Conservation (phyloP, 92 coral and sea anemone species). For the Porites cylindrica region DNA sequence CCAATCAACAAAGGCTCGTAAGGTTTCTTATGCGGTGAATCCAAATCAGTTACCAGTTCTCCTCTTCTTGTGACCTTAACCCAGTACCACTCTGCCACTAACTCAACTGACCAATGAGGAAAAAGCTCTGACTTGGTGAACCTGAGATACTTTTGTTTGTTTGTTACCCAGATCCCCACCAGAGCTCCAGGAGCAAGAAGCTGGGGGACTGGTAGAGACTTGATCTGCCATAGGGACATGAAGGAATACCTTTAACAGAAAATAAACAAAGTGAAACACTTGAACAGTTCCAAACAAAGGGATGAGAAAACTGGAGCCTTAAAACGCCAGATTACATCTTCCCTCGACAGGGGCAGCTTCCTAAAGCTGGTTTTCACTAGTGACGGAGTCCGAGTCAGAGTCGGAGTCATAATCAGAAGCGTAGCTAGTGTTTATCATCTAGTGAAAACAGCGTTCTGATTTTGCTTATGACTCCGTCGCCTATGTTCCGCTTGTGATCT, state of each 20-base stretch:
- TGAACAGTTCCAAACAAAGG: not conserved
- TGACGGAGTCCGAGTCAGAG: no score
- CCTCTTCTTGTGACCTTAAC: constrained; percentile 94
- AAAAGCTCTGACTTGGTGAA: constrained; percentile 90
- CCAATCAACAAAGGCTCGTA: constrained; percentile 92
- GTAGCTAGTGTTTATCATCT: no score
- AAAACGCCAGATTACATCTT: no score
- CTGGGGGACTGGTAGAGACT: constrained; percentile 83
- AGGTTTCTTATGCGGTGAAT: constrained; percentile 95
- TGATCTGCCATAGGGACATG: constrained; percentile 96
- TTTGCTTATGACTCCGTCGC: no score
- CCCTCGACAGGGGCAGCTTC: no score
- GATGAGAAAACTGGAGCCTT: no score
- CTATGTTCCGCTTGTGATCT: no score
- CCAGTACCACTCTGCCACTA: constrained; percentile 98
- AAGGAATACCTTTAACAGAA: constrained; percentile 79
- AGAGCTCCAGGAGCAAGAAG: constrained; percentile 79
- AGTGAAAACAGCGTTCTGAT: no score
- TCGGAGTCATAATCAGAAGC: no score
- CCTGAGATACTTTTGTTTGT: constrained; percentile 89
- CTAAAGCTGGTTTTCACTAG: no score
- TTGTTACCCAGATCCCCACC: constrained; percentile 95
- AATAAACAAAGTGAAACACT: not conserved
- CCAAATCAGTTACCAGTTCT: constrained; percentile 85
- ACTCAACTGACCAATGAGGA: constrained; percentile 87